Percentiles rank a stretch among this genome's conserved stretches.
Conservation (phyloP, 2,113 vertebrate species). For the Oxygymnocypris stewartii region DNA sequence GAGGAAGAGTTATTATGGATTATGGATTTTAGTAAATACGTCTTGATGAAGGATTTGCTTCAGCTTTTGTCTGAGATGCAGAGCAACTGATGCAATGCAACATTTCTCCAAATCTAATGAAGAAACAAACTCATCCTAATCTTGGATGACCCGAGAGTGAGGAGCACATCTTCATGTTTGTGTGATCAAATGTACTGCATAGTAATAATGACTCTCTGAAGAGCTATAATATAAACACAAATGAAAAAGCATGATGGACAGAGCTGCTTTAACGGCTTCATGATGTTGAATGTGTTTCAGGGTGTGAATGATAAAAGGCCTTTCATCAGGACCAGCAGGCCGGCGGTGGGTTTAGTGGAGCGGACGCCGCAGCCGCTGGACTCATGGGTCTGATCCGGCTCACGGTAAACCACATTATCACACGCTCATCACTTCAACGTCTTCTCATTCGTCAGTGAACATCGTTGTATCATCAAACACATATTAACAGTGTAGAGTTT, state of each 20-base stretch:
- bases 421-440: neutral
- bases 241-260: too few relatives aligned
- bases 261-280: too few relatives aligned
- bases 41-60: too few relatives aligned
- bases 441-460: neutral
- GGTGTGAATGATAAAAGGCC: slow-evolving; percentile 74
- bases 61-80: too few relatives aligned
- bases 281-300: slow-evolving; percentile 55
- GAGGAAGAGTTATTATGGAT: too few relatives aligned
- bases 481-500: neutral
- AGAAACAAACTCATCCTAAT: neutral
- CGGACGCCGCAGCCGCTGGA: slow-evolving; percentile 79
- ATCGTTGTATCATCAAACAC: neutral
- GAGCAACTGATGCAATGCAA: neutral
- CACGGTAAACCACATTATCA: neutral
- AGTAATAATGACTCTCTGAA: neutral
- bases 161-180: too few relatives aligned
- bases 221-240: too few relatives aligned
- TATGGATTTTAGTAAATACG: too few relatives aligned
- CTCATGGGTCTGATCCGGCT: slow-evolving; percentile 75
- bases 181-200: too few relatives aligned
- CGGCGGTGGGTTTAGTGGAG: slow-evolving; percentile 78
- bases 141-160: too few relatives aligned
- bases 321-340: slow-evolving; percentile 78
- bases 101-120: neutral